Base-by-base conservation (phyloP, 35 echinoderm and acorn worm genomes). In the Ophioderma brevispina region DNA sequence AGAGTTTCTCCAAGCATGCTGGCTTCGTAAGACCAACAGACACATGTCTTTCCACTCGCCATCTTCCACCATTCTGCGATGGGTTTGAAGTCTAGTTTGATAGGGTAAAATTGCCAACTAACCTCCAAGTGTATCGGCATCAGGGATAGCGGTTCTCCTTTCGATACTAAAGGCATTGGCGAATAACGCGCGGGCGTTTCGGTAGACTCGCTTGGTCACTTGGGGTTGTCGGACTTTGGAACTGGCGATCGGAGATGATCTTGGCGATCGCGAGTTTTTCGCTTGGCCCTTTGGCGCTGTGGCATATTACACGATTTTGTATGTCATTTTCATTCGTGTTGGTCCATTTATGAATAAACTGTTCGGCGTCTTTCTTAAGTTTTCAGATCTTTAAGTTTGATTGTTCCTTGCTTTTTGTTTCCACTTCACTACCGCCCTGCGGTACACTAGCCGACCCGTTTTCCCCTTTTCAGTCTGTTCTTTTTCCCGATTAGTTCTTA, bases 1-100 rank as follows among this genome's bases (percentile, higher is more conserved):
- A 98, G 80, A 11, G 96, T 98, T 75, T 94, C 91, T 76, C 94
- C 96, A 70, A 98, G 94, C 96, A 98, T 98, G 59, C 90, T 98
- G 0, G 96, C 93, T 31, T 98, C 25, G 96, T 94, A 85, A 98
- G 79, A 14, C 92, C 96, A 11, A 91, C 78, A 21, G 93, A 91
- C 38, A 85, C 82, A 15, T n/a, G n/a, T n/a, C n/a, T 42, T 39
- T 0, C 38, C 33, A 33, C 33, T 80, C 33, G 38, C 38, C 38
- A 80, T 37, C 78, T 34, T 80, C 38, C 6, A 80, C 78, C 78
- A 40, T 80, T 36, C 36, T 80, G 1, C 38, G 78, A 80, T 80
- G 33, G 17, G 11, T 37, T 80, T 80, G 17, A 37, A 40, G 13
- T 37, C 78, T 34, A 37, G 32, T 36, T 80, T 80, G 33, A 80